phyloP scores from a whole-genome alignment of 2,797 vertebrate genomes.

The Jordanella pulchra region DNA sequence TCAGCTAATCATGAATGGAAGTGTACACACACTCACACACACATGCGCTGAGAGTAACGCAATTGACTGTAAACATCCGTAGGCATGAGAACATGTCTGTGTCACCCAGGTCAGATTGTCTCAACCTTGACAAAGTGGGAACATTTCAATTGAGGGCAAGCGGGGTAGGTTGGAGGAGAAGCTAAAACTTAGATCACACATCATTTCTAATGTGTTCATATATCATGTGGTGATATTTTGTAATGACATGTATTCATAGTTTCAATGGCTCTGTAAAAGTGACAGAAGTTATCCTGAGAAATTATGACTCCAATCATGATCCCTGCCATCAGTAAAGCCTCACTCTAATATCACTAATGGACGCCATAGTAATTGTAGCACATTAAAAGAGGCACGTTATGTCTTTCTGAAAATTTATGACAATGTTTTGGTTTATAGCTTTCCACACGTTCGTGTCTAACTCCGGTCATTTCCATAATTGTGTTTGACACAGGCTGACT shows the following conservation, averaged over 20 bases:
- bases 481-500: constrained; percentile 55
- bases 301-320: constrained; percentile 69
- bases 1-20: not conserved
- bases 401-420: constrained; percentile 67
- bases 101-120: constrained; percentile 29
- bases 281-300: constrained; percentile 72
- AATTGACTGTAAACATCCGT: not conserved
- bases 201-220: constrained; percentile 60
- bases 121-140: constrained; percentile 61
- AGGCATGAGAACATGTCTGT: constrained; percentile 1
- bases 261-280: constrained; percentile 72
- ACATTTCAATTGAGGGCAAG: constrained; percentile 34
- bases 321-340: constrained; percentile 74
- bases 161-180: constrained; percentile 30
- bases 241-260: constrained; percentile 68
- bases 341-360: constrained; percentile 80
- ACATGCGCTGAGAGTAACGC: not conserved
- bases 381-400: constrained; percentile 72
- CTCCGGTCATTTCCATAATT: constrained; percentile 76
- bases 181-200: constrained; percentile 52
- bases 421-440: constrained; percentile 71
- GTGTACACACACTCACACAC: not conserved
- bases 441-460: constrained; percentile 62
- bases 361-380: constrained; percentile 74
- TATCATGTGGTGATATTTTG: constrained; percentile 62